Evolutionary conservation across 2,797 vertebrate species (phyloP).

Genomic region (Phoeniculus purpureus): DNA sequence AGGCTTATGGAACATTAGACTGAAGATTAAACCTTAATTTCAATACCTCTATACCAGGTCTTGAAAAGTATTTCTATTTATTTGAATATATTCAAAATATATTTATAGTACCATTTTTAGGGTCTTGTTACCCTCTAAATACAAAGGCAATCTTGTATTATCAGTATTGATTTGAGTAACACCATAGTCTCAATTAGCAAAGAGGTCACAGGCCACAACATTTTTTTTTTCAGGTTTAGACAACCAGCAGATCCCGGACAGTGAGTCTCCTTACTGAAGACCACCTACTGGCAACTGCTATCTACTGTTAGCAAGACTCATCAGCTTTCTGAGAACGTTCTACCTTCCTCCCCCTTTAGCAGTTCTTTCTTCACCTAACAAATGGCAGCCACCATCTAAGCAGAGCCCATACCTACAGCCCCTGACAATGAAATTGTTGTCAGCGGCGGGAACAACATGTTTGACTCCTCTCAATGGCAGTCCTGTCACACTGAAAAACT

Average conservation of each 20-base stretch:
- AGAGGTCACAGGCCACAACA: background rate
- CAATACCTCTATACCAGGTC: background rate
- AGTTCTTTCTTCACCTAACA: background rate
- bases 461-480: background rate
- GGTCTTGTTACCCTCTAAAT: background rate
- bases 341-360: background rate
- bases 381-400: background rate
- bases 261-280: background rate
- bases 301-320: background rate
- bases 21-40: background rate
- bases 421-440: background rate
- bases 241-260: background rate
- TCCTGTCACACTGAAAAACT: background rate
- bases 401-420: background rate
- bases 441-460: background rate
- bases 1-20: conserved; percentile 25
- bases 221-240: background rate
- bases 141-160: background rate
- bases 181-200: background rate
- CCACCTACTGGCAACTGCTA: background rate
- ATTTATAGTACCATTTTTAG: no score
- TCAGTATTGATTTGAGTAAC: background rate
- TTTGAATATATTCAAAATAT: no score
- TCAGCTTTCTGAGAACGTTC: background rate
- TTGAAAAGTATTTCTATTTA: no score